These are phyloP conservation scores for Drosophila eohydei DNA, from an alignment of 2,888 invertebrate species.

Conservation along the genomic window DNA sequence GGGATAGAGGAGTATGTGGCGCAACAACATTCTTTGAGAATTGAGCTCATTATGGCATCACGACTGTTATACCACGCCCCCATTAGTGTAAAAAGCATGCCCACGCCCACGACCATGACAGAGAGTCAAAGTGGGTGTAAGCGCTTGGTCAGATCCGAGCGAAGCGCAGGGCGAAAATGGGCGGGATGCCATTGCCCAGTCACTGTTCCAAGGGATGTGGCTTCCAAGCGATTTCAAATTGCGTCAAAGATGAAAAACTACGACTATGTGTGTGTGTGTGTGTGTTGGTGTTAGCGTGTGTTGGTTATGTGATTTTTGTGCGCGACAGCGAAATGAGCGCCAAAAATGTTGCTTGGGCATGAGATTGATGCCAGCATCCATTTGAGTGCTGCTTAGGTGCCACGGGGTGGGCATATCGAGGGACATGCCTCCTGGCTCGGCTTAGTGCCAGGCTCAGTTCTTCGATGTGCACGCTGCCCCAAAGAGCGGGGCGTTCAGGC, in stretches of 20 bases:
- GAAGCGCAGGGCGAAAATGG: constrained; percentile 27
- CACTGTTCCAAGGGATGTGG: constrained; percentile 36
- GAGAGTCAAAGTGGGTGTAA: constrained; percentile 47
- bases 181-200: constrained; percentile 38
- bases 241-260: constrained; percentile 70
- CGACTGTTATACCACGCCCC: constrained; percentile 72
- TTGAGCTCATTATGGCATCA: constrained; percentile 80
- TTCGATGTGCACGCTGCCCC: constrained; percentile 29
- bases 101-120: constrained; percentile 54
- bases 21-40: constrained; percentile 77
- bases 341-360: constrained; percentile 69
- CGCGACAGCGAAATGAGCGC: constrained; percentile 67
- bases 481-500: constrained; percentile 74
- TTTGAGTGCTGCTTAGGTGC: constrained; percentile 57
- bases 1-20: constrained; percentile 14
- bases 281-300: constrained; percentile 9
- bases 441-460: constrained; percentile 21
- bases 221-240: constrained; percentile 70
- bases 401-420: constrained; percentile 39
- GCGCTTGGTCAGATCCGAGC: constrained; percentile 22
- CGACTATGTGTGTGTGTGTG: constrained; percentile 18
- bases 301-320: constrained; percentile 56
- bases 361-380: constrained; percentile 72
- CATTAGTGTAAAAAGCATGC: constrained; percentile 76
- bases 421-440: constrained; percentile 13